Base-by-base conservation (phyloP, 2,888 invertebrate genomes). In the Tinea trinotella region DNA sequence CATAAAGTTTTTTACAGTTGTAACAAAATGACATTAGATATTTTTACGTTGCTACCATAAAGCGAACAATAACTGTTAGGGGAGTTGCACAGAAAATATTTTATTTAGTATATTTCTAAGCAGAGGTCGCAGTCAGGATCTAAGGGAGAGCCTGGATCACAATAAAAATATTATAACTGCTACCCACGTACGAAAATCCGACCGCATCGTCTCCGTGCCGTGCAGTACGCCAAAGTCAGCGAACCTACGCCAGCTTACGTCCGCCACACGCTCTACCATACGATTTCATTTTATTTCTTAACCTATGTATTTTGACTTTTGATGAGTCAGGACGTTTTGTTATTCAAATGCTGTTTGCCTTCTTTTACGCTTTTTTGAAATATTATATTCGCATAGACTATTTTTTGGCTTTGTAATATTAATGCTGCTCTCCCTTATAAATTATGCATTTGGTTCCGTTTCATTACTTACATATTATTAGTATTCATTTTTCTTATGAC, bases 161-260 rank as follows among this genome's bases (percentile, higher is more conserved):
- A 50, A 50, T 50, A 50, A 50, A 50, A 50, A 50, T 50, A 50
- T 50, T 50, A 50, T 50, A 50, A 50, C 50, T 50, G 50, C 50
- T 24, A 50, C 50, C 50, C 50, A 50, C 50, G 50, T 50, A 50
- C 50, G 50, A 50, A 50, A 20, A 50, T 50, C 24, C 24, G 4
- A 19, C 48, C 18, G 15, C 18, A 24, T 19, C 46, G 40, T 40
- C 40, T 40, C 12, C n/a, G 35, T 22, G 30, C n/a, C 30, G 30
- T 30, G 30, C 30, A 10, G 40, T 40, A 40, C 15, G 40, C 40
- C n/a, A 13, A 7, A 40, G 40, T 40, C 40, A 40, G 40, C 40
- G 15, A 40, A 40, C 40, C 40, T 12, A 4, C 40, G 7, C 30
- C 7, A 7, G 40, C 40, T 40, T 40, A 40, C 46, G 46, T 46